Percentiles rank a stretch among this genome's conserved stretches.
phyloP scores from a whole-genome alignment of 2,888 invertebrate genomes.

The Dicyrtomina minuta region DNA sequence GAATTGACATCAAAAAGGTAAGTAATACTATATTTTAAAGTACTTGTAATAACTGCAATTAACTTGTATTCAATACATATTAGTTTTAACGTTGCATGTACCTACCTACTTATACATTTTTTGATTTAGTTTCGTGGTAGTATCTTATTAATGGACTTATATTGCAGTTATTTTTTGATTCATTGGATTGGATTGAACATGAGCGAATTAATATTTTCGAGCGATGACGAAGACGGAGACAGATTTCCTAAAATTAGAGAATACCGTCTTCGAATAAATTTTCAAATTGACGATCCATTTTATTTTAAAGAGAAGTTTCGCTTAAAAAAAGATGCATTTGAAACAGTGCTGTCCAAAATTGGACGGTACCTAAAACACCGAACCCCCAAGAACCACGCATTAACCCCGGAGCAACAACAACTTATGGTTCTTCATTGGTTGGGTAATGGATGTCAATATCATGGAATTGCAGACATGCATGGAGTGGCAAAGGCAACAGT shows the following conservation, averaged over 20 bases:
- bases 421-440: slow-evolving; percentile 27
- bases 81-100: no score
- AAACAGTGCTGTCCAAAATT: background rate
- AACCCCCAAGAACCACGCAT: slow-evolving; percentile 4
- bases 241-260: no score
- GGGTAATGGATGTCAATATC: slow-evolving; percentile 30
- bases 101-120: no score
- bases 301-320: slow-evolving; percentile 8
- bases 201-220: background rate
- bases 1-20: background rate
- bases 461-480: slow-evolving; percentile 31
- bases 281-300: background rate
- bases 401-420: slow-evolving; percentile 27
- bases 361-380: background rate
- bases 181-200: no score
- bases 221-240: slow-evolving; percentile 1
- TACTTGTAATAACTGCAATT: background rate
- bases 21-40: background rate
- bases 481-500: slow-evolving; percentile 40
- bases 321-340: background rate
- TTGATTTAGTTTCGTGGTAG: no score
- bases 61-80: background rate
- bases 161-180: no score
- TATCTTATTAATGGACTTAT: no score
- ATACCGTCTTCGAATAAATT: background rate